phyloP scores from a whole-genome alignment of 2,888 invertebrate species.

The Amiota communis region DNA sequence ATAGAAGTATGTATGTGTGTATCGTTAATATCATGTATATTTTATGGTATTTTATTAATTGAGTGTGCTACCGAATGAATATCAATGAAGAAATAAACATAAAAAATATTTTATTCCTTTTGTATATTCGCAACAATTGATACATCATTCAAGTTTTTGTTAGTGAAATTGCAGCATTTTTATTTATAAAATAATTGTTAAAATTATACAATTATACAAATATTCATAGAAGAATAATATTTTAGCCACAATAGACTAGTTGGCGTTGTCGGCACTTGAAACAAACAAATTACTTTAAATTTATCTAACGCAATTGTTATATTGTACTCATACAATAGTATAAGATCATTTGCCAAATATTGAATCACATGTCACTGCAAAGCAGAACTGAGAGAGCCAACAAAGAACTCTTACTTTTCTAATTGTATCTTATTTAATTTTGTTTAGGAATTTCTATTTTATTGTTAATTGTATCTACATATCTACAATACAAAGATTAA shows the following conservation, averaged over 20 bases:
- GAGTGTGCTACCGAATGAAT: constrained; percentile 12
- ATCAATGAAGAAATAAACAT: constrained; percentile 3
- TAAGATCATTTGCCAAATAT: constrained; percentile 28
- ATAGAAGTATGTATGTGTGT: not conserved
- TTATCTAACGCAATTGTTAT: constrained; percentile 27
- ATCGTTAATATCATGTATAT: no score
- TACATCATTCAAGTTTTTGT: not conserved
- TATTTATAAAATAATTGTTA: constrained; percentile 21
- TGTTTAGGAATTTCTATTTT: no score
- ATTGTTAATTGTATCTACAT: not conserved
- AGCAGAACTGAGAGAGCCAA: constrained; percentile 40
- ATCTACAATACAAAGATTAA: constrained; percentile 14
- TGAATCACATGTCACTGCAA: constrained; percentile 32
- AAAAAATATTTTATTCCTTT: not conserved
- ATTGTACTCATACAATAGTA: not conserved
- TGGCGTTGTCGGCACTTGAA: not conserved
- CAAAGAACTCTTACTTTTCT: constrained; percentile 43
- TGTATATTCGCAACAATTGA: not conserved
- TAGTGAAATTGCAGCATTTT: constrained; percentile 22
- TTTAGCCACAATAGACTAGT: not conserved
- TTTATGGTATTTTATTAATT: not conserved
- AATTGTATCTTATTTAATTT: constrained; percentile 7
- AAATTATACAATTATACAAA: not conserved
- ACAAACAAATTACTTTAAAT: constrained; percentile 2
- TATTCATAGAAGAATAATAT: not conserved